Evolutionary conservation across 2,797 vertebrate genomes (phyloP), one percentile per base, ranked within the genome.

Genomic region (Sebastes oblongus): DNA sequence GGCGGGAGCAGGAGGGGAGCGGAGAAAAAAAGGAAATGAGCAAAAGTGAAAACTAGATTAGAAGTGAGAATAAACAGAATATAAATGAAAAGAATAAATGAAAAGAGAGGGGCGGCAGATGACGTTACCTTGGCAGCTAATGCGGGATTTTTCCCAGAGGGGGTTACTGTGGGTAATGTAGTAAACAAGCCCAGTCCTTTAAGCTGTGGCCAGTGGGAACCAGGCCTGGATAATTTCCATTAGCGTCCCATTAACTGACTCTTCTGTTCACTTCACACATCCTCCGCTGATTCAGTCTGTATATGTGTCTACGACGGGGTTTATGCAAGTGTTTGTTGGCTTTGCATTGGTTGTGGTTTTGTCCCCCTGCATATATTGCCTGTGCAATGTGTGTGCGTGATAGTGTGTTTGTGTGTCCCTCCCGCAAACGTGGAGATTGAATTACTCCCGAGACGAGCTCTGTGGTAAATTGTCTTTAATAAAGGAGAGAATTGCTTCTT

Each of bases 401-500:
- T 50, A 18, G 22, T 66, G 68, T 60, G 46, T 67, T 62, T 50
- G 54, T 30, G 59, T 42, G 58, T 61, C 70, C 78, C 29, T 61
- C n/a, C 20, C n/a, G 52, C n/a, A 54, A 54, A 29, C 54, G 4
- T 39, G 58, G 14, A 77, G 83, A 88, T 68, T 74, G 75, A 82
- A 89, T 92, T 81, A 78, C 81, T 70, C 80, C 54, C 8, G 75
- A 86, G 76, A 91, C 54, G 78, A 81, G 86, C 82, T 81, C 64
- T 75, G 74, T 80, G 87, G 59, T 88, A 89, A 91, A 90, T 75
- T 54, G 83, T 78, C 84, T 91, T 86, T 84, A 88, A 86, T 91
- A 84, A 81, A 91, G 66, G 22, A 54, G 39, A 65, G 59, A 80
- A 83, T 77, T 86, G 80, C 77, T 86, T 86, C 65, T 87, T 86